Evolutionary conservation across 2,888 invertebrate species (phyloP).

Genomic region (Caenorhabditis angaria): DNA sequence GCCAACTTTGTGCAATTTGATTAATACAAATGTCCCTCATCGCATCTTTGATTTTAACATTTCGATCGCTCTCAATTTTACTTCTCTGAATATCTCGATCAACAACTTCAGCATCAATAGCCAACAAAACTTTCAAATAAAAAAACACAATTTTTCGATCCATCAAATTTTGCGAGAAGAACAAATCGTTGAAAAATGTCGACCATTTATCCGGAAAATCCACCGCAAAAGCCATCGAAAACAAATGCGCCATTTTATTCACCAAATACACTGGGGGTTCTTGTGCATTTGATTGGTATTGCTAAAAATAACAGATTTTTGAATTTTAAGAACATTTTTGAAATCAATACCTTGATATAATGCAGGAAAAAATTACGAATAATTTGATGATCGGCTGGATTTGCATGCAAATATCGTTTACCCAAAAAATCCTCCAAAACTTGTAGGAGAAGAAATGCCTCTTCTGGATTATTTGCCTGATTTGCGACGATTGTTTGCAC

Average conservation of each 20-base stretch:
- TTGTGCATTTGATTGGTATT: constrained; percentile 3
- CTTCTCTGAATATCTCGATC: constrained; percentile 74
- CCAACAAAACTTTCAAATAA: constrained; percentile 75
- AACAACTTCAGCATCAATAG: constrained; percentile 77
- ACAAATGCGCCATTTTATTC: constrained; percentile 77
- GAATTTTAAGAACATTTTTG: neutral
- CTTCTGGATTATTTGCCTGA: constrained; percentile 49
- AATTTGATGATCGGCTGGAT: constrained; percentile 19
- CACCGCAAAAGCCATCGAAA: constrained; percentile 75
- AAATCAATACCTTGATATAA: constrained; percentile 44
- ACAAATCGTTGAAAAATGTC: constrained; percentile 75
- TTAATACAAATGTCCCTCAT: constrained; percentile 76
- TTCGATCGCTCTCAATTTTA: constrained; percentile 74
- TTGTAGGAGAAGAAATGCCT: constrained; percentile 74
- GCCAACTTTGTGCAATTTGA: constrained; percentile 76
- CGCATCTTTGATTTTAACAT: constrained; percentile 76
- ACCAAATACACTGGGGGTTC: constrained; percentile 73
- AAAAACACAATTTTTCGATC: constrained; percentile 73
- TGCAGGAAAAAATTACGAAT: constrained; percentile 56
- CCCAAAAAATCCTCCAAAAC: constrained; percentile 73
- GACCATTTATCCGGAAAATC: constrained; percentile 77
- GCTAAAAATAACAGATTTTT: constrained; percentile 10
- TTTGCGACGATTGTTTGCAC: constrained; percentile 43
- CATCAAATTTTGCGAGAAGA: constrained; percentile 32
- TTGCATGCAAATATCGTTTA: constrained; percentile 35